Conservation (phyloP, 2,113 vertebrate species). For the Notechis scutatus region DNA sequence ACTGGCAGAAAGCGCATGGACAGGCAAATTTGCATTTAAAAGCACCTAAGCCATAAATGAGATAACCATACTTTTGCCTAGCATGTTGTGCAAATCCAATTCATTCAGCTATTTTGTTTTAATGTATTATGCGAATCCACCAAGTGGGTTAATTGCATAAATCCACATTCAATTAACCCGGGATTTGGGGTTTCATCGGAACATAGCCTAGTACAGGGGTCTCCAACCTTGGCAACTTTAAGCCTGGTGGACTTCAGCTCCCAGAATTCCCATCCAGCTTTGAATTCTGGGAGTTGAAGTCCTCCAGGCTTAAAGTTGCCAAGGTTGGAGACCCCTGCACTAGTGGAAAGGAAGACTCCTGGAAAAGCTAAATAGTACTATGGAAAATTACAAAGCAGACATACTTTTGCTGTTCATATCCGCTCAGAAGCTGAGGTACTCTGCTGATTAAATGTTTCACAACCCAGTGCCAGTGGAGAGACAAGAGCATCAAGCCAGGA, state of each 20-base stretch:
- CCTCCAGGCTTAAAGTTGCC: no score
- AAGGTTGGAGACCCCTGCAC: no score
- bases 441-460: constrained; percentile 82
- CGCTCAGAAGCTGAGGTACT: constrained; percentile 80
- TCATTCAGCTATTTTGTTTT: not conserved
- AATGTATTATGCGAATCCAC: not conserved
- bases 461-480: constrained; percentile 97
- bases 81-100: not conserved
- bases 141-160: not conserved
- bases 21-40: not conserved
- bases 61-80: not conserved
- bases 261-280: no score
- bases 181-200: not conserved
- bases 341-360: not conserved
- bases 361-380: not conserved
- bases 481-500: constrained; percentile 79
- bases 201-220: not conserved
- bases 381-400: not conserved
- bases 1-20: not conserved
- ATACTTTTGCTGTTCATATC: constrained; percentile 80
- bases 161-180: not conserved
- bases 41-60: not conserved
- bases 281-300: no score
- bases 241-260: no score
- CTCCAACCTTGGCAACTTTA: no score